A percentile compares a stretch with the other conserved stretches of the same genome.
These are phyloP conservation scores for Andrena praecox DNA, from an alignment of 2,888 invertebrate species.

Conservation along the genomic window DNA sequence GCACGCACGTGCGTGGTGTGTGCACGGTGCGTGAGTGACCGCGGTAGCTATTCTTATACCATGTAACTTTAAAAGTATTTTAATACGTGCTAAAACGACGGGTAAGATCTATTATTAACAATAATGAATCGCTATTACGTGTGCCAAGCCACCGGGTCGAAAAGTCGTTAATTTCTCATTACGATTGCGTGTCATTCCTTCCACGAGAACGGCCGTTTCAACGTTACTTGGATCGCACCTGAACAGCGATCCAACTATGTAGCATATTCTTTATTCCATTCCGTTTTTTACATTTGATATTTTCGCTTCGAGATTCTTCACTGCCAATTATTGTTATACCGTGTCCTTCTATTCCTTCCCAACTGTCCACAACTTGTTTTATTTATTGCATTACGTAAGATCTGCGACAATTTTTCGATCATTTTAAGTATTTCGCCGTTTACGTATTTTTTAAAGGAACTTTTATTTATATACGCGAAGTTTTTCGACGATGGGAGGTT, in stretches of 20 bases:
- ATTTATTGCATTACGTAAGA: conserved; percentile 72
- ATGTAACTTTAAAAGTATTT: conserved; percentile 71
- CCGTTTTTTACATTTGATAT: conserved; percentile 49
- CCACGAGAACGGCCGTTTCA: conserved; percentile 13
- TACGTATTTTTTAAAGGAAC: too few relatives aligned
- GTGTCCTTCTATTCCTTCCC: conserved; percentile 58
- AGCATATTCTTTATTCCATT: background rate
- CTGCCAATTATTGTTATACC: conserved; percentile 79
- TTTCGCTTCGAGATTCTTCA: conserved; percentile 77
- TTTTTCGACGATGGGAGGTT: conserved; percentile 52
- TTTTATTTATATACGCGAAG: conserved; percentile 51
- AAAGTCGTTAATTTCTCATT: conserved; percentile 50
- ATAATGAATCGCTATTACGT: conserved; percentile 61
- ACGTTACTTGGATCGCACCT: conserved; percentile 14
- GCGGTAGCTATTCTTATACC: conserved; percentile 71
- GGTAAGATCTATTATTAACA: conserved; percentile 60
- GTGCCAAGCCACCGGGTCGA: conserved; percentile 70
- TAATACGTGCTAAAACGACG: conserved; percentile 71
- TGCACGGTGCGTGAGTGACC: conserved; percentile 40
- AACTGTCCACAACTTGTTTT: conserved; percentile 61
- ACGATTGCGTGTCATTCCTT: conserved; percentile 32
- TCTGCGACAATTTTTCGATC: conserved; percentile 46
- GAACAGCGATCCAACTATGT: conserved; percentile 13
- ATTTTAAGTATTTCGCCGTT: conserved; percentile 36
- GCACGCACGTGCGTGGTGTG: conserved; percentile 45